Base-by-base conservation (phyloP, 2,888 invertebrate genomes). In the Agriopis aurantiaria region DNA sequence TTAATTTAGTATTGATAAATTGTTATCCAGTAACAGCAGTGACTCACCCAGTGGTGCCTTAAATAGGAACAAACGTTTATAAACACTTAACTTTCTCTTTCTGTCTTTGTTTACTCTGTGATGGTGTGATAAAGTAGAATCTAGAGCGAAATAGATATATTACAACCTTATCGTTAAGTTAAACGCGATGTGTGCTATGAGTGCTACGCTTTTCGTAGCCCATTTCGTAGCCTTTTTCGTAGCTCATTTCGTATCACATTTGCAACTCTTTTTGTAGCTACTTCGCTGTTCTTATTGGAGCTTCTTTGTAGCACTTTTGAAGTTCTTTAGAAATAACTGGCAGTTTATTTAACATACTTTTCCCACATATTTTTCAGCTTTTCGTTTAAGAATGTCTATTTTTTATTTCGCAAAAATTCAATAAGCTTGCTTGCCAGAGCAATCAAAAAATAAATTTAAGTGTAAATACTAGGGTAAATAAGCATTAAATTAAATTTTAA, bases 151-250 rank as follows among this genome's bases (percentile, higher is more conserved):
- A 61, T 61, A 61, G 61, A 61, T 61, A 52, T 61, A 61, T 61
- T 52, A 52, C 33, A 8, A 11, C 51, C 7, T 61, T 61, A 61
- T 61, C 61, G 61, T 52, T 23, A 52, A 61, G 51, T 61, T 61
- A 52, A 61, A 52, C 61, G 61, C 43, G 51, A 61, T 61, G 43
- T 61, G 61, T 52, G 51, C 61, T 61, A 61, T 52, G 61, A 61
- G 61, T 43, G 61, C 61, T 61, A 61, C 61, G 61, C 17, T 61
- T 61, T 60, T 33, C 17, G 61, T 60, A 61, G 43, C 40, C 41
- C 14, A 23, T 48, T 48, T 46, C 46, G 23, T 57, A 45, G 17
- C 17, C 3, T n/a, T 9, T 53, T 55, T 41, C 52, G 23, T 55
- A 55, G 55, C 40, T 12, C 43, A 57, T 57, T 57, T 57, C n/a